Conservation (phyloP, 2,888 invertebrate species). For the Nomada flava region DNA sequence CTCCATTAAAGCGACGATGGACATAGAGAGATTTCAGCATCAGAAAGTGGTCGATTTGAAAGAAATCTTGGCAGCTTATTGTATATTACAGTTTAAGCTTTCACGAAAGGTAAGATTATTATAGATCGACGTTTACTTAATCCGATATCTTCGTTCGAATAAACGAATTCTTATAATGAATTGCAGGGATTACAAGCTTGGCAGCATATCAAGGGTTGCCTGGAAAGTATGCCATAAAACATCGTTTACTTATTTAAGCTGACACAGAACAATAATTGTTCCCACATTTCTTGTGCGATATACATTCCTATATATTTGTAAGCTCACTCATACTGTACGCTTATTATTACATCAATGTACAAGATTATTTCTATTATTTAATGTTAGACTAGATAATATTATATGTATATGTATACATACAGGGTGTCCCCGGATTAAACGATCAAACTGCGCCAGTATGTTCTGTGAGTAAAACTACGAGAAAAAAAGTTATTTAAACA, state of each 20-base stretch:
- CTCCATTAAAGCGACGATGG: slow-evolving; percentile 87
- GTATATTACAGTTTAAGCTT: slow-evolving; percentile 90
- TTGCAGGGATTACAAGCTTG: slow-evolving; percentile 91
- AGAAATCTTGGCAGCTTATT: slow-evolving; percentile 89
- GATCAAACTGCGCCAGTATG: too few relatives aligned
- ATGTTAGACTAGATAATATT: slow-evolving; percentile 67
- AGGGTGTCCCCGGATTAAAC: too few relatives aligned
- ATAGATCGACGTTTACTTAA: not conserved
- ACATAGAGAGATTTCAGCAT: slow-evolving; percentile 90
- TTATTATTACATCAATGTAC: slow-evolving; percentile 69
- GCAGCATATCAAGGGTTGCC: slow-evolving; percentile 90
- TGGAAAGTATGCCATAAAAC: slow-evolving; percentile 89
- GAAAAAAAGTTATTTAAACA: slow-evolving; percentile 2
- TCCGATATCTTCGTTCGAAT: not conserved
- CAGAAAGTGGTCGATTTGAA: slow-evolving; percentile 90
- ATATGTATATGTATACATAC: slow-evolving; percentile 29
- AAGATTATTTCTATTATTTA: slow-evolving; percentile 74
- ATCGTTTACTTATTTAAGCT: slow-evolving; percentile 35
- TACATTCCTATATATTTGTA: slow-evolving; percentile 78
- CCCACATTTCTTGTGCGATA: slow-evolving; percentile 65
- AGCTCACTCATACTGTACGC: slow-evolving; percentile 69
- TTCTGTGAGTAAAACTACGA: too few relatives aligned
- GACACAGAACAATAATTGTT: slow-evolving; percentile 77
- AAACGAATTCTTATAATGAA: slow-evolving; percentile 50
- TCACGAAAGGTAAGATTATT: slow-evolving; percentile 88